Evolutionary conservation across 2,797 vertebrate species (phyloP), one percentile per base, ranked within the genome.

Genomic region (Xenops minutus): DNA sequence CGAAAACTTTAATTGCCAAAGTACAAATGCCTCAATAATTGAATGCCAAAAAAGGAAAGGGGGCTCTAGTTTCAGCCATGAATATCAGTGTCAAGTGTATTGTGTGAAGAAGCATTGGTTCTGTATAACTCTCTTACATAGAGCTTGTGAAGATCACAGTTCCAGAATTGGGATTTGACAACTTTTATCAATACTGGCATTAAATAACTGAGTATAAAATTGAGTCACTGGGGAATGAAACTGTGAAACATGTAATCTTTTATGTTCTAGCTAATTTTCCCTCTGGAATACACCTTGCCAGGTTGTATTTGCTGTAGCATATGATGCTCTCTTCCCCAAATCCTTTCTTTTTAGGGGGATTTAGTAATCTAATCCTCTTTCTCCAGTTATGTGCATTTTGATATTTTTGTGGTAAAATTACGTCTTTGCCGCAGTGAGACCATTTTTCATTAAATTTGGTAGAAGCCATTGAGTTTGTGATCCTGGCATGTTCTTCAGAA

Each of bases 261-360:
- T 61, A 22, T 48, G 6, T 14, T 37, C 19, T 64, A 44, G 4
- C 2, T 78, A 6, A 4, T 78, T 86, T 84, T 37, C 15, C 9
- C 13, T 64, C 21, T 55, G 14, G 7, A 80, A 32, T 55, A 59
- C 30, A 52, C 2, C 13, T 81, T 91, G 4, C 5, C 14, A 64
- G 13, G 3, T n/a, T 44, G 7, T 36, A 13, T 23, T 69, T 63
- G 1, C 13, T 85, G 46, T 71, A 66, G 17, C 14, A 12, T 36
- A 11, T 34, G 15, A 10, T 78, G 4, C 8, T 54, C 1, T 62
- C 46, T 78, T 89, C 14, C 37, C 9, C 18, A 81, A 27, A 43
- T 23, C 5, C 0, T 5, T 16, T 21, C 11, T 56, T 55, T 81
- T 66, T 7, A 32, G 30, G 3, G 3, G 2, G 3, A 10, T 20